Percentiles rank a stretch among this genome's conserved stretches.
These are phyloP conservation scores for Ploceus nigricollis DNA, from an alignment of 2,113 vertebrate genomes.

Conservation along the genomic window DNA sequence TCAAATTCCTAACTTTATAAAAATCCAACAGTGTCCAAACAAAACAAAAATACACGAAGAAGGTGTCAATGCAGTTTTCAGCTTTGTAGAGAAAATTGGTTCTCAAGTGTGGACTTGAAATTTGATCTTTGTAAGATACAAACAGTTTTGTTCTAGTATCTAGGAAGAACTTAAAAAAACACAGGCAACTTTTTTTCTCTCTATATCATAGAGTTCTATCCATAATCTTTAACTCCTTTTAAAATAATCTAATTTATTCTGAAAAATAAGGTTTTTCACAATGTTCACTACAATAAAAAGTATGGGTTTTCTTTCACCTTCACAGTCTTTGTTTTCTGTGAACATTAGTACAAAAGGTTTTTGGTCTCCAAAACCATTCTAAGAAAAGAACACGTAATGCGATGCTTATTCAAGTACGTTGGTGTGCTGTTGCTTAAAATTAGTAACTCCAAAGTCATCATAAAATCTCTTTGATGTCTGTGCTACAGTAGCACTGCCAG, in stretches of 20 bases:
- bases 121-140: background rate
- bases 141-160: background rate
- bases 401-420: background rate
- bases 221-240: background rate
- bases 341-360: background rate
- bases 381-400: background rate
- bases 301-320: background rate
- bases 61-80: background rate
- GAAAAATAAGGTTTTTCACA: background rate
- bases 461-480: background rate
- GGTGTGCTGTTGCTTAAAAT: background rate
- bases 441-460: background rate
- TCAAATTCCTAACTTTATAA: background rate
- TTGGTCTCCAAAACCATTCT: background rate
- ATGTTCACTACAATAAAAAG: background rate
- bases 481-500: background rate
- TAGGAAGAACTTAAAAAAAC: background rate
- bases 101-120: background rate
- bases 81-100: background rate
- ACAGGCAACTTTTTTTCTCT: background rate
- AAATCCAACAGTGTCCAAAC: background rate
- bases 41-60: background rate
- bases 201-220: rapidly evolving
- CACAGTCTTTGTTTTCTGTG: background rate
- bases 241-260: background rate